phyloP scores from a whole-genome alignment of 1,140 invertebrate genomes.

The Tachypleus tridentatus region DNA sequence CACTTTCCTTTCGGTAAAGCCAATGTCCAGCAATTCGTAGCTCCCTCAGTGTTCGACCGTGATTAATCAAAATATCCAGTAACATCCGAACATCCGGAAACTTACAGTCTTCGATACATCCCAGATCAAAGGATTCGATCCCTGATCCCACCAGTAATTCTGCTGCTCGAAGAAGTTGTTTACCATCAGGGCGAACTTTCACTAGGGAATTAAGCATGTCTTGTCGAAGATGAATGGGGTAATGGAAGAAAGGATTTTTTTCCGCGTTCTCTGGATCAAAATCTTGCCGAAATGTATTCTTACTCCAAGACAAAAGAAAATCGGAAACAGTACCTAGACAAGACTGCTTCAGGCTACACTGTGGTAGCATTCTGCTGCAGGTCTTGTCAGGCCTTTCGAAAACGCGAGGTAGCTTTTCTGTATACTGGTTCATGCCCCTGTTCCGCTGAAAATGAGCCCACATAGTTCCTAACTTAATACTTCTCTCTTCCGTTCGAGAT shows the following conservation, averaged over 20 bases:
- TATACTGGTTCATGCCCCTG: too few species aligned
- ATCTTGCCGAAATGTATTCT: conserved; percentile 9
- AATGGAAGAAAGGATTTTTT: conserved; percentile 18
- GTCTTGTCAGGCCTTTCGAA: conserved; percentile 4
- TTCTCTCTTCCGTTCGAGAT: too few species aligned
- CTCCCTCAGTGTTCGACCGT: conserved; percentile 10
- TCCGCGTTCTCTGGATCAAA: conserved; percentile 4
- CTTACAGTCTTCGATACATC: conserved; percentile 20
- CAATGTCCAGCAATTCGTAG: conserved; percentile 22
- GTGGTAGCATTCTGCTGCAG: conserved; percentile 15
- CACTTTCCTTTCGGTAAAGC: conserved; percentile 11
- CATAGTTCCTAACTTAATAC: too few species aligned
- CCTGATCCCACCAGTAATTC: conserved; percentile 19
- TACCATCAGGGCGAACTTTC: conserved; percentile 16
- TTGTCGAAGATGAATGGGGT: conserved; percentile 20
- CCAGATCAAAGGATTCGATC: conserved; percentile 20
- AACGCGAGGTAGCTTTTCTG: too few species aligned
- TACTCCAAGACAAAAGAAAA: conserved; percentile 16
- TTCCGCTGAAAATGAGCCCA: too few species aligned
- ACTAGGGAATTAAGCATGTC: conserved; percentile 21
- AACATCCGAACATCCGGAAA: conserved; percentile 15
- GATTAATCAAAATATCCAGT: conserved; percentile 10
- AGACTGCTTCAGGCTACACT: conserved; percentile 14
- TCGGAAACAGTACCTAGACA: conserved; percentile 15
- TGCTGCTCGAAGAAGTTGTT: conserved; percentile 16